Evolutionary conservation across 2,888 invertebrate species (phyloP).

Genomic region (Drosophila hamatofila): DNA sequence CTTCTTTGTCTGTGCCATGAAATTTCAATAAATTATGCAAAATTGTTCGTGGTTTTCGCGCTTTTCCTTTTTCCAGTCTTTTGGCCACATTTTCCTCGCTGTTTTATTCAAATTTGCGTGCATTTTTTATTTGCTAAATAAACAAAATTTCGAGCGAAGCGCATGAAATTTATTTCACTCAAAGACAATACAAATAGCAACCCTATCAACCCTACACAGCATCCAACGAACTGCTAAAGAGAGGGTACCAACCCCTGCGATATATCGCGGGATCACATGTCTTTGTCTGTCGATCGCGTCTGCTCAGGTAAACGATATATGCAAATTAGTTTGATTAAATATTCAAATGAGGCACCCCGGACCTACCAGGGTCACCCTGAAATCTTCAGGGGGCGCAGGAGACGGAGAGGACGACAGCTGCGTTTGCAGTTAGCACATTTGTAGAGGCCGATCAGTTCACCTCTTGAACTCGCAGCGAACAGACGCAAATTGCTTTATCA

Average conservation of each 20-base stretch:
- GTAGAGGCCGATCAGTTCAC: constrained; percentile 59
- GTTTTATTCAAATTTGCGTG: constrained; percentile 79
- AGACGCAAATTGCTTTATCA: constrained; percentile 50
- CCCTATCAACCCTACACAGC: constrained; percentile 40
- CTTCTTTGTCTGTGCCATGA: constrained; percentile 71
- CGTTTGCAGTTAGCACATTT: constrained; percentile 56
- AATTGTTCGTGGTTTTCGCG: constrained; percentile 79
- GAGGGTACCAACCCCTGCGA: constrained; percentile 20
- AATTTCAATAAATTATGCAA: constrained; percentile 81
- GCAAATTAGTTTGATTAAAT: constrained; percentile 80
- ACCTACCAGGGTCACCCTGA: constrained; percentile 32
- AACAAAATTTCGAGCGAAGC: constrained; percentile 65
- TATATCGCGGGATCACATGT: constrained; percentile 51
- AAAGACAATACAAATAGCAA: constrained; percentile 36
- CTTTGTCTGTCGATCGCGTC: constrained; percentile 67
- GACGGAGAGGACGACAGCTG: constrained; percentile 62
- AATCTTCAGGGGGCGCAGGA: constrained; percentile 32
- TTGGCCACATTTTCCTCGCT: constrained; percentile 64
- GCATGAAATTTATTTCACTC: constrained; percentile 37
- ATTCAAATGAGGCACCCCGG: constrained; percentile 63
- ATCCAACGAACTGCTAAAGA: constrained; percentile 20
- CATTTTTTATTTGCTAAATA: constrained; percentile 75
- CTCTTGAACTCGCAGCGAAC: constrained; percentile 62
- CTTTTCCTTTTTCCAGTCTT: constrained; percentile 53
- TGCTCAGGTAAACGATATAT: constrained; percentile 73